These are phyloP conservation scores for Cacatua alba DNA, from an alignment of 2,113 vertebrate species.

Conservation along the genomic window DNA sequence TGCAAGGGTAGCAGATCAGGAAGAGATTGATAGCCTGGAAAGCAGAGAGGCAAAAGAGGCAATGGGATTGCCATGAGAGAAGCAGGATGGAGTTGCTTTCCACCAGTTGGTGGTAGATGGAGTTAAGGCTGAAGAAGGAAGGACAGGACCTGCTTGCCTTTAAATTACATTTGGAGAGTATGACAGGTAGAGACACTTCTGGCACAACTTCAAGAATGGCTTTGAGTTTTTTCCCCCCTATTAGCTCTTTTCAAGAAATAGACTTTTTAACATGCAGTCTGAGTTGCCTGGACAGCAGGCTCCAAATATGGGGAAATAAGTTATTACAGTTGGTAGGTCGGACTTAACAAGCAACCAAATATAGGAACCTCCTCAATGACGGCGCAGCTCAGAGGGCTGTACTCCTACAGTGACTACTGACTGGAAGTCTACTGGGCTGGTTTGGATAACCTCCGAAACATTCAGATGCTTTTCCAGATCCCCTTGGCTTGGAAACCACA, in stretches of 20 bases:
- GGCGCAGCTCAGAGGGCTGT: neutral
- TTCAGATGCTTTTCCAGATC: conserved; percentile 27
- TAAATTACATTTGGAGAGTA: neutral
- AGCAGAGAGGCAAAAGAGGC: neutral
- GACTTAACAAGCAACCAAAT: neutral
- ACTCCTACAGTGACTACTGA: neutral
- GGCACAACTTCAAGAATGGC: neutral
- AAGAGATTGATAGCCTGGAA: neutral
- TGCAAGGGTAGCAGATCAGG: neutral
- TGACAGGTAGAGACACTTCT: neutral
- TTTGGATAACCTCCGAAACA: conserved; percentile 56
- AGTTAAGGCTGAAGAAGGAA: neutral
- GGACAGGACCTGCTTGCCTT: neutral
- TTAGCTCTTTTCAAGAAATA: neutral
- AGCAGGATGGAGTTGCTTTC: neutral
- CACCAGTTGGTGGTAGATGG: neutral
- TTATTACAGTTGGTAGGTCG: neutral
- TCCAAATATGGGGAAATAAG: neutral
- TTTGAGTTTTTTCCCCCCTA: neutral
- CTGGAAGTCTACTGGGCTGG: neutral
- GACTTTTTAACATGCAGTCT: neutral
- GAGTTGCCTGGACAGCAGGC: neutral
- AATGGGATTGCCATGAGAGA: neutral
- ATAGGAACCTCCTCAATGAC: neutral
- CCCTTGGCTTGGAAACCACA: conserved; percentile 19